Evolutionary conservation across 2,888 invertebrate species (phyloP).

Genomic region (Conistra vaccinii): DNA sequence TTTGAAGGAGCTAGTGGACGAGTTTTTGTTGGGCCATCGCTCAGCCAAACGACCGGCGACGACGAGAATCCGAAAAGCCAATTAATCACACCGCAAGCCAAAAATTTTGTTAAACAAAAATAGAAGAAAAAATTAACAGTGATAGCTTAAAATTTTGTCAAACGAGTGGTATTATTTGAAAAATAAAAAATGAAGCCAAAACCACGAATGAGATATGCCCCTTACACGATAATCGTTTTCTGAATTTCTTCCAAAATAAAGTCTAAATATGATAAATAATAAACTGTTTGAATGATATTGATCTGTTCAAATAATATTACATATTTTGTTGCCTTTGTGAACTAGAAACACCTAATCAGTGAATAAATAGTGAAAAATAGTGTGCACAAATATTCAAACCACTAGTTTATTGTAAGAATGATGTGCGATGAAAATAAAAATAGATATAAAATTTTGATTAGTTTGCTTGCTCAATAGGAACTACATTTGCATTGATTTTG

Average conservation of each 20-base stretch:
- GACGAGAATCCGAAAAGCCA: conserved; percentile 81
- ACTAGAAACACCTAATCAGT: conserved; percentile 3
- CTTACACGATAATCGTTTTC: conserved; percentile 74
- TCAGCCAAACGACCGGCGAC: conserved; percentile 70
- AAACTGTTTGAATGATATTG: not conserved
- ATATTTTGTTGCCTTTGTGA: conserved; percentile 4
- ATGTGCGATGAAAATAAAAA: conserved; percentile 12
- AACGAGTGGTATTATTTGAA: conserved; percentile 88
- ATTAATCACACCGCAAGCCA: conserved; percentile 90
- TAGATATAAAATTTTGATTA: not conserved
- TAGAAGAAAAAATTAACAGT: conserved; percentile 86
- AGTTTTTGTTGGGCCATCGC: conserved; percentile 72
- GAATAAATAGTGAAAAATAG: conserved; percentile 13
- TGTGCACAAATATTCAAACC: conserved; percentile 19
- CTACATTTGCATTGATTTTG: not conserved
- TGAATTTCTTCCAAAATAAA: conserved; percentile 9
- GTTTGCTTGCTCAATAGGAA: not conserved
- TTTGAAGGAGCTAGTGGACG: conserved; percentile 84
- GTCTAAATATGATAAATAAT: not conserved
- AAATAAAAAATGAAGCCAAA: conserved; percentile 88
- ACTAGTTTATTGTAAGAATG: conserved; percentile 12
- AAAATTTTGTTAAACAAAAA: conserved; percentile 86
- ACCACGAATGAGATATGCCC: conserved; percentile 87
- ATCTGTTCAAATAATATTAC: not conserved
- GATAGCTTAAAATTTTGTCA: conserved; percentile 88